Evolutionary conservation across 2,888 invertebrate species (phyloP), one percentile per base, ranked within the genome.

Genomic region (Leptopterna dolabrata): DNA sequence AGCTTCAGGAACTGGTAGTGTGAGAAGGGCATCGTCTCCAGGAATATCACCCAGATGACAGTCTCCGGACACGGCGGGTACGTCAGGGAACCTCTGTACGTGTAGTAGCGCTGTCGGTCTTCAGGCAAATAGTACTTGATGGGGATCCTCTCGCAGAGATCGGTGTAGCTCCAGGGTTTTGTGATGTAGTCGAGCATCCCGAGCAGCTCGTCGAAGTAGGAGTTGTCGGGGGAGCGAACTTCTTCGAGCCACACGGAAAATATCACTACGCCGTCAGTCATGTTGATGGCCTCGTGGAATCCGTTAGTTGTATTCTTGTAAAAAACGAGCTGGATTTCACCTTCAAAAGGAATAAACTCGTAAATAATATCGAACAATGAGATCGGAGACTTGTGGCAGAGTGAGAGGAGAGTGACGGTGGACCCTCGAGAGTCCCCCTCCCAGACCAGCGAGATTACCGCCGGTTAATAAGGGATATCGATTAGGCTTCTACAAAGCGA

Each of bases 151-250:
- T 73, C 36, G 73, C 36, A 73, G 4, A 73, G 73, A 41, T 73
- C 30, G 13, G 41, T 41, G 73, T 73, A 73, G 19, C 73, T 73
- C 73, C 73, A 73, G 36, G 73, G 73, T 73, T 73, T 14, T 1
- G 73, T 73, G 30, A 73, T 13, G 73, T 73, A 73, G 36, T 73
- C 73, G n/a, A 73, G 14, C 73, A 73, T 73, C n/a, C 36, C 73
- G 16, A 73, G 73, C 36, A 73, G 7, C 19, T 73, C 73, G 73
- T 73, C 73, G 36, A 73, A 73, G 73, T n/a, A 41, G 30, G 16
- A 36, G 19, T 73, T 73, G 73, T 73, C 73, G 9, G 73, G 73
- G 73, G 14, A 3, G 1, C 36, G n/a, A 9, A 73, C 73, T 16
- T 73, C 36, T 30, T 73, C 36, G 0, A 73, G 1, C 30, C 30